phyloP scores from a whole-genome alignment of 2,797 vertebrate species.

The Echiichthys vipera region DNA sequence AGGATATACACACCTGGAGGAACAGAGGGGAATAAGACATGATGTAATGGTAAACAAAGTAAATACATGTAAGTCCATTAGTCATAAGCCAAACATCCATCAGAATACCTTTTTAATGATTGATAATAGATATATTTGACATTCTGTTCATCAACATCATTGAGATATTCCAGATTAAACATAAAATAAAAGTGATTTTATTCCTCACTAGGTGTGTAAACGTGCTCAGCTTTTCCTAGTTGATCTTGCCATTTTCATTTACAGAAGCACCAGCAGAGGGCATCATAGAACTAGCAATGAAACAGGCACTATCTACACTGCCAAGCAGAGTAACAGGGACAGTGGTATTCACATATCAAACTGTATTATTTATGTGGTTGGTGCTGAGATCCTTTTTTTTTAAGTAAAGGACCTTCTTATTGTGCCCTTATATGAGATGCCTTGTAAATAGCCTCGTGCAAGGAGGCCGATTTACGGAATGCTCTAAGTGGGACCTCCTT shows the following conservation, averaged over 20 bases:
- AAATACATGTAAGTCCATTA: not conserved
- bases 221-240: not conserved
- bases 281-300: constrained; percentile 35
- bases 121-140: too few species aligned
- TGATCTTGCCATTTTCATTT: not conserved
- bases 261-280: constrained; percentile 54
- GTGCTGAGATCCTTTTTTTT: constrained; percentile 13
- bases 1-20: constrained; percentile 92
- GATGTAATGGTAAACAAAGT: not conserved
- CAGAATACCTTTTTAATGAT: not conserved
- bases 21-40: not conserved
- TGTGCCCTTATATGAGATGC: not conserved
- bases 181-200: not conserved
- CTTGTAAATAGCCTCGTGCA: not conserved
- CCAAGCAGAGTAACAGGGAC: constrained; percentile 13
- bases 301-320: not conserved
- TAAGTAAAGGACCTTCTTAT: constrained; percentile 1
- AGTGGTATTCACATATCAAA: constrained; percentile 13
- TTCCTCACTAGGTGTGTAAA: not conserved
- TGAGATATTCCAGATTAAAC: too few species aligned
- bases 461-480: not conserved
- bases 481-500: not conserved
- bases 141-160: not conserved
- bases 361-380: constrained; percentile 18
- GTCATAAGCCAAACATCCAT: not conserved